Evolutionary conservation across 23 tunicate species (phyloP).

Genomic region (Aplidium turbinatum): DNA sequence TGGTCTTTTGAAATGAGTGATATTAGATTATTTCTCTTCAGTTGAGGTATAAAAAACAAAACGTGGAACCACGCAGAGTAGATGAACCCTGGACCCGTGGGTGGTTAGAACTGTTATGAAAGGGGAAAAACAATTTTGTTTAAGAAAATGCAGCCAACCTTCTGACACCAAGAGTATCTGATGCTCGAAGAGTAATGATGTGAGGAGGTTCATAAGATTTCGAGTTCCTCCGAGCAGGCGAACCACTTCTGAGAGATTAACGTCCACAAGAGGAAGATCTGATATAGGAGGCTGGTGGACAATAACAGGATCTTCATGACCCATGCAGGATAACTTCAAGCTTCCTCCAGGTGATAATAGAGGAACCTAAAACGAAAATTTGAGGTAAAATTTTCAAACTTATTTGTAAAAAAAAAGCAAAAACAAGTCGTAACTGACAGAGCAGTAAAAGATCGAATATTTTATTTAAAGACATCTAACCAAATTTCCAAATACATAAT

Average conservation of each 20-base stretch:
- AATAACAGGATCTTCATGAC: constrained; percentile 50
- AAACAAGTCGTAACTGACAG: background rate
- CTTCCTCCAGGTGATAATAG: constrained; percentile 53
- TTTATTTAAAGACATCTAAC: no score
- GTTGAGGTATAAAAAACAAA: constrained; percentile 3
- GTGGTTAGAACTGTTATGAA: no score
- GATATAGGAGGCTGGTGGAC: constrained; percentile 51
- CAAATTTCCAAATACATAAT: no score
- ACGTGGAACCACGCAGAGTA: no score
- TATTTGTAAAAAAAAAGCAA: background rate
- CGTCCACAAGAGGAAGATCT: constrained; percentile 78
- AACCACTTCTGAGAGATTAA: constrained; percentile 50
- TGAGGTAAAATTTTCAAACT: background rate
- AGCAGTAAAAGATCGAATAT: no score
- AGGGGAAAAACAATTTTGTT: background rate
- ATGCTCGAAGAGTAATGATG: constrained; percentile 72
- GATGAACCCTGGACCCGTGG: no score
- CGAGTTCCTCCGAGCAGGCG: constrained; percentile 62
- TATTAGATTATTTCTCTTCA: no score
- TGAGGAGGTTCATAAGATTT: constrained; percentile 66
- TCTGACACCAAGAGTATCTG: constrained; percentile 77
- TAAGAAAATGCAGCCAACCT: constrained; percentile 26
- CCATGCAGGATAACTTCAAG: constrained; percentile 50
- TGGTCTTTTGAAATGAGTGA: no score
- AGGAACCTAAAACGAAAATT: constrained; percentile 40